Percentiles rank a stretch among this genome's conserved stretches.
Conservation (phyloP, 2,888 invertebrate species). For the Globia sparganii region DNA sequence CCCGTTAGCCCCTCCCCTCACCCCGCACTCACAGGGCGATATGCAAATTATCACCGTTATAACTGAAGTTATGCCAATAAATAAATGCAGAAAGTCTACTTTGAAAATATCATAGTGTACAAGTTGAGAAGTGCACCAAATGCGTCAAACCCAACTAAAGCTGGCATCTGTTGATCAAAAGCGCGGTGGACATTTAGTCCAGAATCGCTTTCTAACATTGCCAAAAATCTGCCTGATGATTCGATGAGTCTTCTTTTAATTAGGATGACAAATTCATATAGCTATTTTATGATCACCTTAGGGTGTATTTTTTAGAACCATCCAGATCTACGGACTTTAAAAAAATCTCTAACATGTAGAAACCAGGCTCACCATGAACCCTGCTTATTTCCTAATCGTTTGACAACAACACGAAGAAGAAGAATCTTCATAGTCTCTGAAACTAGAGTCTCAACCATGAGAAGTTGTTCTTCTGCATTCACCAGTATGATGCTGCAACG, state of each 20-base stretch:
- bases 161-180: no score
- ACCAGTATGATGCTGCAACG: not conserved
- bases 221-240: not conserved
- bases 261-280: no score
- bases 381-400: not conserved
- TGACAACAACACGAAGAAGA: not conserved
- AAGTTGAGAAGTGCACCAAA: no score
- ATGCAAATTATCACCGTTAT: constrained; percentile 63
- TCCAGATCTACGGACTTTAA: not conserved
- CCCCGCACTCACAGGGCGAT: constrained; percentile 25
- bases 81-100: constrained; percentile 30
- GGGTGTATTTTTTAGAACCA: not conserved
- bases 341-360: not conserved
- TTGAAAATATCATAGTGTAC: no score
- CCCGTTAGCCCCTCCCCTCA: constrained; percentile 23
- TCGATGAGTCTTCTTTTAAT: not conserved
- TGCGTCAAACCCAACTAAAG: no score
- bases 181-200: not conserved
- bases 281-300: not conserved
- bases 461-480: constrained; percentile 27
- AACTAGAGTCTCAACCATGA: not conserved
- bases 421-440: not conserved
- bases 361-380: not conserved
- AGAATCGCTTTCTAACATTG: not conserved
- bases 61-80: constrained; percentile 5